phyloP scores from a whole-genome alignment of 2,113 vertebrate species.

The Xiphorhynchus elegans region DNA sequence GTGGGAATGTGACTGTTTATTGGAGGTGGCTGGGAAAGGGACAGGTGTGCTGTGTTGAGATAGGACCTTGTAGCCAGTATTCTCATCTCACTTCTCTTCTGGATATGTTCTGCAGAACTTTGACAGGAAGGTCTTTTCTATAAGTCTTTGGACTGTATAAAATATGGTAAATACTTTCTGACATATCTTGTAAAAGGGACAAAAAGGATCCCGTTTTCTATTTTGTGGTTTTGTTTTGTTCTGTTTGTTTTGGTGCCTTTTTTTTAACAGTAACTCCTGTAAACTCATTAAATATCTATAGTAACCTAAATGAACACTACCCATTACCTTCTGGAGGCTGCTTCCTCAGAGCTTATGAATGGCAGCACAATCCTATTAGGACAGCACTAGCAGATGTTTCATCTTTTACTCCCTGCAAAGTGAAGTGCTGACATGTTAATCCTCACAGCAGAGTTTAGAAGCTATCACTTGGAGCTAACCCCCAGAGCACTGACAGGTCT shows the following conservation, averaged over 20 bases:
- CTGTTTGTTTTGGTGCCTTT: background rate
- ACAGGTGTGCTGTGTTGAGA: background rate
- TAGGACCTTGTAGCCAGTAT: background rate
- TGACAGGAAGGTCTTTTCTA: background rate
- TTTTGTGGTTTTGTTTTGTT: background rate
- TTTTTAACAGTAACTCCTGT: background rate
- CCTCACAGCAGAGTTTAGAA: background rate
- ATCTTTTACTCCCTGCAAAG: background rate
- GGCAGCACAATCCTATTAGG: background rate
- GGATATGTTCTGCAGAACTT: background rate
- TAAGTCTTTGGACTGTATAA: background rate
- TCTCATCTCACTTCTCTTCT: background rate
- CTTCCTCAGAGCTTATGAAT: background rate
- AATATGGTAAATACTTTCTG: background rate
- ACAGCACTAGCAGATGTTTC: conserved; percentile 15
- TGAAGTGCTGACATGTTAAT: conserved; percentile 17
- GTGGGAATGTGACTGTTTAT: background rate
- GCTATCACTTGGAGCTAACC: background rate
- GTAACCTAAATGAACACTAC: background rate
- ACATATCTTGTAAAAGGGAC: background rate
- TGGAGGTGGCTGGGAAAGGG: background rate
- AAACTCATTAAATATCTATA: background rate
- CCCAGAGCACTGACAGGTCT: background rate
- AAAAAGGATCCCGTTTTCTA: background rate
- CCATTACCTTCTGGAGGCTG: background rate